A percentile compares a stretch with the other conserved stretches of the same genome.
These are phyloP conservation scores for Branchinecta sandiegonensis DNA, from an alignment of 2,888 invertebrate species.

Conservation along the genomic window DNA sequence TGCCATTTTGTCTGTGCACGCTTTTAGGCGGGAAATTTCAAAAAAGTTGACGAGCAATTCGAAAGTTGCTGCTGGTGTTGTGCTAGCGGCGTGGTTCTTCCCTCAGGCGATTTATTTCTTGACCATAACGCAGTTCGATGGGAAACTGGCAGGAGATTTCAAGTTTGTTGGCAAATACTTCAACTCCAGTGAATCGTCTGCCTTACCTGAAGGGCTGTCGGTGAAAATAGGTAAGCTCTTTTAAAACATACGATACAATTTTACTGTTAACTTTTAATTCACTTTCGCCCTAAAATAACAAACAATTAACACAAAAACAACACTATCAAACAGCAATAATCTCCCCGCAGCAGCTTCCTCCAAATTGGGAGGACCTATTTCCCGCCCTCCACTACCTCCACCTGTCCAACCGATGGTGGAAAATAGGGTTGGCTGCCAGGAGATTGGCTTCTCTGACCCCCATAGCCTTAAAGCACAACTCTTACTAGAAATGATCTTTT, in stretches of 20 bases:
- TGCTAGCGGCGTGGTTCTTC: slow-evolving; percentile 24
- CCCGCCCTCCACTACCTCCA: too few species aligned
- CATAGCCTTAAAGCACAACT: too few species aligned
- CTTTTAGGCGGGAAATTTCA: slow-evolving; percentile 1
- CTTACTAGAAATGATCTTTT: too few species aligned
- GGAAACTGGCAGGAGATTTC: not conserved
- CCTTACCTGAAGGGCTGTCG: not conserved
- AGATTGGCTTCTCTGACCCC: too few species aligned
- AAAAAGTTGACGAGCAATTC: not conserved
- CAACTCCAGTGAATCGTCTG: not conserved
- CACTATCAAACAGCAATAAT: too few species aligned
- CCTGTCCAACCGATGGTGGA: too few species aligned
- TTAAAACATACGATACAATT: not conserved
- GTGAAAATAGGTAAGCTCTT: slow-evolving; percentile 14
- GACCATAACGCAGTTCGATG: slow-evolving; percentile 18
- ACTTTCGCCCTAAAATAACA: too few species aligned
- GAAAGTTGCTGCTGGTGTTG: slow-evolving; percentile 19
- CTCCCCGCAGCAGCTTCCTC: too few species aligned
- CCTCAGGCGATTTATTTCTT: slow-evolving; percentile 25
- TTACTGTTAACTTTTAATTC: too few species aligned
- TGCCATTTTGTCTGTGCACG: slow-evolving; percentile 19
- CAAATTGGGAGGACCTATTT: too few species aligned
- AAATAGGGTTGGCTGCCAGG: too few species aligned
- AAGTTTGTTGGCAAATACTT: not conserved
- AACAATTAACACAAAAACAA: too few species aligned